Percentiles rank a stretch among this genome's conserved stretches.
These are phyloP conservation scores for Thamnophis elegans DNA, from an alignment of 2,797 vertebrate genomes.

Conservation along the genomic window DNA sequence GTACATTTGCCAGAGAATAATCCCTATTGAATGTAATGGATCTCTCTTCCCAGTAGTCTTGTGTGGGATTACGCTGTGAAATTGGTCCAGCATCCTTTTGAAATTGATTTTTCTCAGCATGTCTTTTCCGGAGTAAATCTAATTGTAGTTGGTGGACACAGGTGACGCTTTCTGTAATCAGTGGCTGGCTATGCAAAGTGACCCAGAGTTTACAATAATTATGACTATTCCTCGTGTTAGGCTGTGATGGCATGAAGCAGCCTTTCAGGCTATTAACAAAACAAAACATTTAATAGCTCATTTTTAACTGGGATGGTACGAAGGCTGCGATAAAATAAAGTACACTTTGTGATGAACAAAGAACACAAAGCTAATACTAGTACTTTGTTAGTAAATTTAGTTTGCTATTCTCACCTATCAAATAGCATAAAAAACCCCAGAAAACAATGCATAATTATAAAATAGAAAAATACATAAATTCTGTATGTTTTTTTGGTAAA, in stretches of 20 bases:
- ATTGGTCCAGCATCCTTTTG: slow-evolving; percentile 18
- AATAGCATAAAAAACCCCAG: not conserved
- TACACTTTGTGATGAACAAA: not conserved
- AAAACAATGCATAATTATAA: not conserved
- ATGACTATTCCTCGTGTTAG: slow-evolving; percentile 19
- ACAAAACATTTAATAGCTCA: slow-evolving; percentile 13
- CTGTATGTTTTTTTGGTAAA: not conserved
- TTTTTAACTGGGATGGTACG: not conserved
- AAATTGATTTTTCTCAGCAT: not conserved
- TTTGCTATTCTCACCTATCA: not conserved
- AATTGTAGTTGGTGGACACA: not conserved
- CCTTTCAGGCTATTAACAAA: not conserved
- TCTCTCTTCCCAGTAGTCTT: not conserved
- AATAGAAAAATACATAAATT: not conserved
- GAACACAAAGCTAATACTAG: not conserved
- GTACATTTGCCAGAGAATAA: not conserved
- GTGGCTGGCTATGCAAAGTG: slow-evolving; percentile 33
- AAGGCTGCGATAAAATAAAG: not conserved
- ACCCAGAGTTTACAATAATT: slow-evolving; percentile 36
- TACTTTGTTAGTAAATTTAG: not conserved
- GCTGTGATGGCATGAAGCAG: not conserved
- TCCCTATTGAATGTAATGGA: not conserved
- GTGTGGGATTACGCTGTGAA: not conserved
- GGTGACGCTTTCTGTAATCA: slow-evolving; percentile 42
- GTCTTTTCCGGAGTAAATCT: not conserved